Evolutionary conservation across 2,113 vertebrate species (phyloP).

Genomic region (Mustela lutreola): DNA sequence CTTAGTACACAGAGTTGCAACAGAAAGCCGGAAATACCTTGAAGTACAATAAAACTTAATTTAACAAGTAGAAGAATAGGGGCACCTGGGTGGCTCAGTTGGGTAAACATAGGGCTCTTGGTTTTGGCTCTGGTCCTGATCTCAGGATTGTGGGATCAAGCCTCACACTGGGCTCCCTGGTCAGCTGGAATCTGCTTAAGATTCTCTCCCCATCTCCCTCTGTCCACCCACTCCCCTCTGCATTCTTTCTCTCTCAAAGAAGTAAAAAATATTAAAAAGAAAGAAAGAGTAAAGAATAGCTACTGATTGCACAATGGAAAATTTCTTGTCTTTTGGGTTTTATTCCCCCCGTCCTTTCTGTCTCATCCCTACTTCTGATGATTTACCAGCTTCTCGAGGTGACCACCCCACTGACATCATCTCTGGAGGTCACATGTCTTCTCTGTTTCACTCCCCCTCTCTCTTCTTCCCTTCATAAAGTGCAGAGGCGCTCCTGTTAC

Average conservation of each 20-base stretch:
- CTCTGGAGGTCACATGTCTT: neutral
- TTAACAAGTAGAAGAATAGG: neutral
- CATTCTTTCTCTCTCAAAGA: neutral
- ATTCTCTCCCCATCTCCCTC: neutral
- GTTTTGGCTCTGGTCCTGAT: neutral
- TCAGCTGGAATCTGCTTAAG: neutral
- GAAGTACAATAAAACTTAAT: neutral
- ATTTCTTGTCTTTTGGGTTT: neutral
- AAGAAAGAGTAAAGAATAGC: neutral
- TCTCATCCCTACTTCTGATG: neutral
- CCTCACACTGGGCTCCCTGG: neutral
- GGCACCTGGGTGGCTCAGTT: neutral
- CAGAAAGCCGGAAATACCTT: constrained; percentile 43
- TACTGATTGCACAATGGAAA: neutral
- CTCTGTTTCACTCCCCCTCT: neutral
- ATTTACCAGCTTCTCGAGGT: neutral
- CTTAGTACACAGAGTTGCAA: constrained; percentile 27
- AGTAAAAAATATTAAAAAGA: neutral
- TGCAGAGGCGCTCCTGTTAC: neutral
- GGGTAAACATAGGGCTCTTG: neutral
- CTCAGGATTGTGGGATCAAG: neutral
- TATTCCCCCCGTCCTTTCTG: neutral
- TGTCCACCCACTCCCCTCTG: neutral
- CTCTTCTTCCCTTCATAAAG: neutral
- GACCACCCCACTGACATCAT: neutral